Evolutionary conservation across 2,797 vertebrate species (phyloP).

Genomic region (Pangasius djambal): DNA sequence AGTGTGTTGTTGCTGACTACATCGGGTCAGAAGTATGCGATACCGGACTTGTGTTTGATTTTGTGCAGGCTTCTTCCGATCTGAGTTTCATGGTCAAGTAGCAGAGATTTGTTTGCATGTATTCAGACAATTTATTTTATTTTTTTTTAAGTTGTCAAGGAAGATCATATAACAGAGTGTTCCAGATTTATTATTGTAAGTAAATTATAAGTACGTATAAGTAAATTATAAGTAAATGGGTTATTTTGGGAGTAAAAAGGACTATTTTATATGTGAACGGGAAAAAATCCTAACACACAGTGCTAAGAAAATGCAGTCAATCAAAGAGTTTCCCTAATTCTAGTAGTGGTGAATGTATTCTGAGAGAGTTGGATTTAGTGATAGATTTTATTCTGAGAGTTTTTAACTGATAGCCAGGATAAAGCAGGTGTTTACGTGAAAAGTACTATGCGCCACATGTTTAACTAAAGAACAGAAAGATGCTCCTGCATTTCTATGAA

Average conservation of each 20-base stretch:
- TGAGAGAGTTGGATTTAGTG: neutral
- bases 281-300: neutral
- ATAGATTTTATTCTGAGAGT: neutral
- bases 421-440: neutral
- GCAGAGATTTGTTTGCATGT: slow-evolving; percentile 43
- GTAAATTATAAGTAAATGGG: slow-evolving; percentile 4
- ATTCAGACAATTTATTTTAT: neutral
- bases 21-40: slow-evolving; percentile 17
- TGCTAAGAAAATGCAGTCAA: neutral
- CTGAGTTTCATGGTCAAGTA: slow-evolving; percentile 43
- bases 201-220: too few relatives aligned
- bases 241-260: slow-evolving; percentile 30
- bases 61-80: slow-evolving; percentile 38
- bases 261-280: slow-evolving; percentile 32
- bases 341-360: neutral
- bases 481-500: neutral
- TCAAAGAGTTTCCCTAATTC: neutral
- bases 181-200: slow-evolving; percentile 1
- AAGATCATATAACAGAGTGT: slow-evolving; percentile 11
- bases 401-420: neutral
- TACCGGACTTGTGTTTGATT: slow-evolving; percentile 23
- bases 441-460: neutral
- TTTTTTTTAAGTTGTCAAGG: slow-evolving; percentile 12
- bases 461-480: slow-evolving; percentile 1
- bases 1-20: slow-evolving; percentile 19